These are phyloP conservation scores for Cottoperca gobio DNA, from an alignment of 2,797 vertebrate species.

Conservation along the genomic window DNA sequence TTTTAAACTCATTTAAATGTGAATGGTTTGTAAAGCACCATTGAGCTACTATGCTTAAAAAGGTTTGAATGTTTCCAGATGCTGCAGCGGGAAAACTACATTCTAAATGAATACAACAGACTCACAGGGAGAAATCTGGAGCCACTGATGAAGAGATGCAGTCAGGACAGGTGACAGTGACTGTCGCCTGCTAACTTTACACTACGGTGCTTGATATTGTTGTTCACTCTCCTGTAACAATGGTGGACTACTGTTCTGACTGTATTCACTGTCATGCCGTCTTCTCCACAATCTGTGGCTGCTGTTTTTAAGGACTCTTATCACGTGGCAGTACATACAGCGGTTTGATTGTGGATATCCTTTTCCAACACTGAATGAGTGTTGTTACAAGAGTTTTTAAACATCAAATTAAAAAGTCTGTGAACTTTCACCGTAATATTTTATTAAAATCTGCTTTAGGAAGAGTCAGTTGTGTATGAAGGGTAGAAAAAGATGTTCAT, in stretches of 20 bases:
- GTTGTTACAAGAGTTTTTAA: constrained; percentile 17
- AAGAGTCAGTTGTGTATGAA: constrained; percentile 78
- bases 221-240: not conserved
- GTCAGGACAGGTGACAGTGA: constrained; percentile 62
- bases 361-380: constrained; percentile 7
- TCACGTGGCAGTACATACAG: not conserved
- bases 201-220: constrained; percentile 23
- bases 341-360: fast-evolving
- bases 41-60: no score
- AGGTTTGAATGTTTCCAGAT: constrained; percentile 81
- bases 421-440: constrained; percentile 73
- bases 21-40: not conserved
- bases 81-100: constrained; percentile 89
- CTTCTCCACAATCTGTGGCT: not conserved
- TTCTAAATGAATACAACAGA: constrained; percentile 87
- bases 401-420: constrained; percentile 43
- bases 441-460: constrained; percentile 85
- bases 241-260: not conserved
- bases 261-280: not conserved
- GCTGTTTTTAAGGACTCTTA: constrained; percentile 3
- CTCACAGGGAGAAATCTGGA: constrained; percentile 83
- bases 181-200: not conserved
- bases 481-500: constrained; percentile 77
- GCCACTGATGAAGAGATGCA: constrained; percentile 86
- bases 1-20: not conserved